Percentiles rank a stretch among this genome's conserved stretches.
phyloP scores from a whole-genome alignment of 2,797 vertebrate genomes.

The Poecilia picta region DNA sequence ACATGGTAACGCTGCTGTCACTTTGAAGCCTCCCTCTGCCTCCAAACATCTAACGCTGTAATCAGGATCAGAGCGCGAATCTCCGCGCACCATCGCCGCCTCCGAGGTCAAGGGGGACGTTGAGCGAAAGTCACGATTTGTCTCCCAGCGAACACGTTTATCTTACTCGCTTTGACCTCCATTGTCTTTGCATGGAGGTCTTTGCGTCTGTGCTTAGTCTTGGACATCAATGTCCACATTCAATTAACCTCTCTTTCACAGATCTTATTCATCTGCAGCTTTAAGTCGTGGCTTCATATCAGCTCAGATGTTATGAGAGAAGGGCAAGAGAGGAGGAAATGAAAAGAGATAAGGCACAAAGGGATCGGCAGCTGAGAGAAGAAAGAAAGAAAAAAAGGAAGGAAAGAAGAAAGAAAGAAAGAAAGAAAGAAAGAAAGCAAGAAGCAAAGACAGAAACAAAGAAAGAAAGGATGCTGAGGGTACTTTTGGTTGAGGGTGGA shows the following conservation, averaged over 20 bases:
- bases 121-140: conserved; percentile 36
- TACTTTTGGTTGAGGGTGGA: conserved; percentile 52
- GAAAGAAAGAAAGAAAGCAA: conserved; percentile 12
- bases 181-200: conserved; percentile 2
- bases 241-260: conserved; percentile 31
- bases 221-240: background rate
- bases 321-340: conserved; percentile 23
- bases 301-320: conserved; percentile 14
- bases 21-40: conserved; percentile 21
- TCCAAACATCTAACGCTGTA: conserved; percentile 31
- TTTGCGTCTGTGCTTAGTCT: conserved; percentile 21
- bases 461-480: conserved; percentile 19
- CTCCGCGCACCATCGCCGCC: background rate
- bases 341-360: conserved; percentile 16
- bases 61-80: conserved; percentile 20
- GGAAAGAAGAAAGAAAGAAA: background rate
- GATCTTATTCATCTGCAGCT: conserved; percentile 27
- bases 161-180: conserved; percentile 35
- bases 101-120: conserved; percentile 14
- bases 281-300: conserved; percentile 22
- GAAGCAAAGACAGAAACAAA: conserved; percentile 9
- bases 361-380: conserved; percentile 10
- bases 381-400: conserved; percentile 30
- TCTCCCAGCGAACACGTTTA: conserved; percentile 21
- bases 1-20: conserved; percentile 12